These are phyloP conservation scores for Trachelus troglodyta DNA, from an alignment of 2,888 invertebrate genomes.

Conservation along the genomic window DNA sequence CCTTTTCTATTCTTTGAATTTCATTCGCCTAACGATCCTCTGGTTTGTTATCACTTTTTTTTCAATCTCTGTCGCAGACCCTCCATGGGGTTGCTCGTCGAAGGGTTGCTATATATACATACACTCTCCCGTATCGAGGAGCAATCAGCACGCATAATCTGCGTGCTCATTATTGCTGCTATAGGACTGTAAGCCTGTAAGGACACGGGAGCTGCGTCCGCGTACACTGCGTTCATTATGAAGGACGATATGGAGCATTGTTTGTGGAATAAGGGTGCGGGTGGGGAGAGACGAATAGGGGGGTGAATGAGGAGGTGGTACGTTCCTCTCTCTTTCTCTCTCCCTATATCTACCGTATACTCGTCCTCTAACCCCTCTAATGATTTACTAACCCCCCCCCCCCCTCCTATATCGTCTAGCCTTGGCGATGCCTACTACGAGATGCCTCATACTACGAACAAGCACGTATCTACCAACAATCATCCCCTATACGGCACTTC, in stretches of 20 bases:
- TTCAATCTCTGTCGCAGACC: neutral
- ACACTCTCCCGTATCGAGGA: slow-evolving; percentile 44
- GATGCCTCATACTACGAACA: neutral
- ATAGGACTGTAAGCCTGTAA: slow-evolving; percentile 46
- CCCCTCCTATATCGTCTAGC: neutral
- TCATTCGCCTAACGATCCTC: neutral
- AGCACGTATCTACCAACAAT: neutral
- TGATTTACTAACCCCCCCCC: neutral
- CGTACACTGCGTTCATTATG: slow-evolving; percentile 61
- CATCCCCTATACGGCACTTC: slow-evolving; percentile 13
- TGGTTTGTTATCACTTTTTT: neutral
- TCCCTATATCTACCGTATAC: slow-evolving; percentile 13
- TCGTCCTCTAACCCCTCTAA: slow-evolving; percentile 9
- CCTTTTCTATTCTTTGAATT: neutral
- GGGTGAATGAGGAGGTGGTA: slow-evolving; percentile 15
- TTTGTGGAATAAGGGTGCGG: slow-evolving; percentile 62
- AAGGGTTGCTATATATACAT: neutral
- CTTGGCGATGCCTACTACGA: neutral
- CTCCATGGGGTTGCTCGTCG: neutral
- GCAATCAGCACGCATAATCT: slow-evolving; percentile 66
- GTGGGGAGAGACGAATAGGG: slow-evolving; percentile 30
- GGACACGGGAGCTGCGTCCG: slow-evolving; percentile 40
- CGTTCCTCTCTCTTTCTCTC: slow-evolving; percentile 17
- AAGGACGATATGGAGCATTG: slow-evolving; percentile 64
- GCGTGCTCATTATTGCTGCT: slow-evolving; percentile 63